Percentiles rank a stretch among this genome's conserved stretches.
Evolutionary conservation across 2,797 vertebrate genomes (phyloP).

Genomic region (Bovichtus diacanthus): DNA sequence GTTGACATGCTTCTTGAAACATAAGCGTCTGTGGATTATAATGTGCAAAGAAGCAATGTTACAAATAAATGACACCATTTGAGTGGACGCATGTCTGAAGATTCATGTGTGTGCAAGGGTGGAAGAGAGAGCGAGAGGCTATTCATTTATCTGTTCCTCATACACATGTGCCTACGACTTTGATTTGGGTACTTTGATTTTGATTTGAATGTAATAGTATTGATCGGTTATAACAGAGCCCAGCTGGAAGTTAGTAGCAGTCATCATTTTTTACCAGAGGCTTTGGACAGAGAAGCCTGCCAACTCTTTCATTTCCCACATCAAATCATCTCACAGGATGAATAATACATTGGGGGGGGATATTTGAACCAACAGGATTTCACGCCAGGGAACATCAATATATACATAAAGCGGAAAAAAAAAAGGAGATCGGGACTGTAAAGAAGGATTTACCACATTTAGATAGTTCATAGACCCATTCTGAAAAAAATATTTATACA

Average conservation of each 20-base stretch:
- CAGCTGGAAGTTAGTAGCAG: slow-evolving; percentile 55
- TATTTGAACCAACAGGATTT: slow-evolving; percentile 63
- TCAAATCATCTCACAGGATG: slow-evolving; percentile 68
- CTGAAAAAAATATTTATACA: too few relatives aligned
- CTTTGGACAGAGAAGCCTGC: slow-evolving; percentile 50
- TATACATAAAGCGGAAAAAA: slow-evolving; percentile 28
- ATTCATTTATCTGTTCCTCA: slow-evolving; percentile 7
- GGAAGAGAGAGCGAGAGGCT: background rate
- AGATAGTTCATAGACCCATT: background rate
- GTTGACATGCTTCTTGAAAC: slow-evolving; percentile 68
- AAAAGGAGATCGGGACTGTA: background rate
- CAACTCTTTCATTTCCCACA: slow-evolving; percentile 69
- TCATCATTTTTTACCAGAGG: slow-evolving; percentile 61
- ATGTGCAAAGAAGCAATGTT: slow-evolving; percentile 20
- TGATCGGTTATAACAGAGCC: slow-evolving; percentile 56
- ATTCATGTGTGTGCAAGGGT: background rate
- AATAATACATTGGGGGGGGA: slow-evolving; percentile 63
- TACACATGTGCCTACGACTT: slow-evolving; percentile 21
- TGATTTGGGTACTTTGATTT: slow-evolving; percentile 45
- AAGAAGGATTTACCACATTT: background rate
- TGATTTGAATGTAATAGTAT: slow-evolving; percentile 55
- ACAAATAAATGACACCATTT: slow-evolving; percentile 36
- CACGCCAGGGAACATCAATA: slow-evolving; percentile 36
- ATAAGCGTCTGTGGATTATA: slow-evolving; percentile 3
- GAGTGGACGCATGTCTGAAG: slow-evolving; percentile 6